Evolutionary conservation across 2,888 invertebrate genomes (phyloP).

Genomic region (Ochropacha duplaris): DNA sequence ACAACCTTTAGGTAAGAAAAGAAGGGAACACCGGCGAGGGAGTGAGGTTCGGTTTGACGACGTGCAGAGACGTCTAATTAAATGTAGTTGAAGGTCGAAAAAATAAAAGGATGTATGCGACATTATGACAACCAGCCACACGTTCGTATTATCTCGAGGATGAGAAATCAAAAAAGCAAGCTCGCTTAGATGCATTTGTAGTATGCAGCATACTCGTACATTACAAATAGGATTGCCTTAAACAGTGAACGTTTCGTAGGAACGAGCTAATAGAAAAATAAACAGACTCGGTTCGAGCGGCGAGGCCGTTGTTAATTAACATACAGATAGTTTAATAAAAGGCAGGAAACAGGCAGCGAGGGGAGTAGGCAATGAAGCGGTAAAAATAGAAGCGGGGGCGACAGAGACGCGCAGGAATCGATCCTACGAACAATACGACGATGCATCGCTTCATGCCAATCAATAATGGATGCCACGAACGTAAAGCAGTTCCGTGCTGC

Average conservation of each 20-base stretch:
- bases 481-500: constrained; percentile 24
- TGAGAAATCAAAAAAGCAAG: constrained; percentile 23
- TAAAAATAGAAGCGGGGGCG: constrained; percentile 80
- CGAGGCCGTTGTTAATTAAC: constrained; percentile 81
- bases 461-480: constrained; percentile 62
- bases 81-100: constrained; percentile 75
- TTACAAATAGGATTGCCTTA: constrained; percentile 49
- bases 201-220: constrained; percentile 27
- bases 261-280: constrained; percentile 72
- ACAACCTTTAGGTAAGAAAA: constrained; percentile 54
- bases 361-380: constrained; percentile 82
- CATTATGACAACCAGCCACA: constrained; percentile 30
- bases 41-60: constrained; percentile 67
- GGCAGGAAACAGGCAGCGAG: constrained; percentile 79
- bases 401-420: constrained; percentile 71
- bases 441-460: constrained; percentile 67
- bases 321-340: constrained; percentile 82
- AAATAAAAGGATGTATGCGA: constrained; percentile 62
- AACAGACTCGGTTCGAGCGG: constrained; percentile 59
- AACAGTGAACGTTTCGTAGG: constrained; percentile 60
- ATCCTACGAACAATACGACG: constrained; percentile 68
- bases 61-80: constrained; percentile 75
- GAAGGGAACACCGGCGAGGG: constrained; percentile 49
- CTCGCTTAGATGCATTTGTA: constrained; percentile 39
- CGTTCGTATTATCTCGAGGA: constrained; percentile 17